These are phyloP conservation scores for Canis aureus DNA, from an alignment of 2,113 vertebrate genomes.

Conservation along the genomic window DNA sequence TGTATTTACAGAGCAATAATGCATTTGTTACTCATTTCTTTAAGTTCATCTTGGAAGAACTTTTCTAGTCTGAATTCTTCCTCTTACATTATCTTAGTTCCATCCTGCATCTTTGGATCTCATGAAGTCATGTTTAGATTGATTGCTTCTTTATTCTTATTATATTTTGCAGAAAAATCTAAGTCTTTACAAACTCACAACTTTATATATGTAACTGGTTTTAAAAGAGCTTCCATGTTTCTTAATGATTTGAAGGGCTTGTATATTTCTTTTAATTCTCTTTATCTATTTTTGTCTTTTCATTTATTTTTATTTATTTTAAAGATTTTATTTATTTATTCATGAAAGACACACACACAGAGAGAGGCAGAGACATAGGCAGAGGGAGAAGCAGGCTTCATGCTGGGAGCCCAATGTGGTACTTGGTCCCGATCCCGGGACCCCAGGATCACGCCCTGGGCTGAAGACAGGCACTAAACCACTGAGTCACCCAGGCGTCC, in stretches of 20 bases:
- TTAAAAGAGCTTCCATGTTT: neutral
- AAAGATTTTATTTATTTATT: too few species aligned
- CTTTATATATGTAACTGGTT: neutral
- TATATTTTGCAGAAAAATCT: constrained; percentile 1
- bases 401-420: too few species aligned
- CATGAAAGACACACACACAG: too few species aligned
- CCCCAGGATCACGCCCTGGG: too few species aligned
- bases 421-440: too few species aligned
- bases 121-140: constrained; percentile 27
- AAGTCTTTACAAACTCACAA: constrained; percentile 16
- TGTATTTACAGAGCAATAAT: neutral
- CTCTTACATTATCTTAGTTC: neutral
- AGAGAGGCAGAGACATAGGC: too few species aligned
- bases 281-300: neutral
- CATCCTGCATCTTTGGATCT: neutral
- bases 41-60: neutral
- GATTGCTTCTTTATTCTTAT: neutral
- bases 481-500: too few species aligned
- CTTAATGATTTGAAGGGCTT: constrained; percentile 23
- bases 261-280: neutral
- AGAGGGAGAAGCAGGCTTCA: too few species aligned
- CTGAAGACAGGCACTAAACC: too few species aligned
- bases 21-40: constrained; percentile 18
- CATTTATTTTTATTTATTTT: too few species aligned
- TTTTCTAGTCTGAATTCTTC: constrained; percentile 25